Evolutionary conservation across 2,888 invertebrate genomes (phyloP).

Genomic region (Ichneumon xanthorius): DNA sequence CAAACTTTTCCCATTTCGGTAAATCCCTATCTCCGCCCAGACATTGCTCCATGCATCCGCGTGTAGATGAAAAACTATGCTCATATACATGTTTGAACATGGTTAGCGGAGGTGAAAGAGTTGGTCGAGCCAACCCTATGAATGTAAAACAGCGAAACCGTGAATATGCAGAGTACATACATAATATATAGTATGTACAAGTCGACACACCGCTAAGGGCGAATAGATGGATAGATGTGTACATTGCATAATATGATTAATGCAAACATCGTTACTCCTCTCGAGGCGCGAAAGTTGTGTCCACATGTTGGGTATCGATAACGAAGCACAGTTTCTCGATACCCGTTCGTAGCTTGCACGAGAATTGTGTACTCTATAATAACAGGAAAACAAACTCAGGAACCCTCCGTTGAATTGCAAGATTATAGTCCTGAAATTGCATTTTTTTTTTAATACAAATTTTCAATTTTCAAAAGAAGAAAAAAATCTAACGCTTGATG

Average conservation of each 20-base stretch:
- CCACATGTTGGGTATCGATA: slow-evolving; percentile 18
- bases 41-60: not conserved
- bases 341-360: not conserved
- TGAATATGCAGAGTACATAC: slow-evolving; percentile 22
- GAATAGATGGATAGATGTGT: slow-evolving; percentile 26
- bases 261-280: slow-evolving; percentile 42
- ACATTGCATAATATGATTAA: slow-evolving; percentile 50
- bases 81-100: slow-evolving; percentile 14
- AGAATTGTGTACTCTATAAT: not conserved
- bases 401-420: not conserved
- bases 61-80: slow-evolving; percentile 1
- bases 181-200: slow-evolving; percentile 1
- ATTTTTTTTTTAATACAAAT: not conserved
- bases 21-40: slow-evolving; percentile 48
- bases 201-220: not conserved
- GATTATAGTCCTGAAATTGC: not conserved
- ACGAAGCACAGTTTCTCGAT: not conserved
- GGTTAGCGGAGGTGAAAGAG: slow-evolving; percentile 27
- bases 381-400: too few relatives aligned
- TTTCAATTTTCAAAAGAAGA: not conserved
- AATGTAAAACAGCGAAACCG: slow-evolving; percentile 42
- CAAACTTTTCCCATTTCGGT: slow-evolving; percentile 62
- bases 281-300: not conserved
- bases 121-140: slow-evolving; percentile 31
- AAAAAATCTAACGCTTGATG: slow-evolving; percentile 3